Evolutionary conservation across 2,113 vertebrate species (phyloP).

Genomic region (Pleuronectes platessa): DNA sequence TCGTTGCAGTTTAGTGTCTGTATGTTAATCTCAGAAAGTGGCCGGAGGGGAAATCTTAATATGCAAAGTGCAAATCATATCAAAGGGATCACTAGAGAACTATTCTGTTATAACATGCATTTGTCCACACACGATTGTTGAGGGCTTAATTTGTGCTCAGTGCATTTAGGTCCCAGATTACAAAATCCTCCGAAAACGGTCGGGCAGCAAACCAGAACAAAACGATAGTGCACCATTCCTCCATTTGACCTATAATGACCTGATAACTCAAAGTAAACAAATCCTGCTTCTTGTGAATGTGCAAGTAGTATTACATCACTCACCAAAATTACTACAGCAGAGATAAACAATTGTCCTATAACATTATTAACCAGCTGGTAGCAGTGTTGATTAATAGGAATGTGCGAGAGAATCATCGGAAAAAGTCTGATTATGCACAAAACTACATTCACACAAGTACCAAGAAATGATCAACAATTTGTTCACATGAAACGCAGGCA

Average conservation of each 20-base stretch:
- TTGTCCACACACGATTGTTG: constrained; percentile 50
- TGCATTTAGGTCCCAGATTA: constrained; percentile 17
- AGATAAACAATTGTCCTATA: constrained; percentile 35
- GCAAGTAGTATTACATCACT: constrained; percentile 5
- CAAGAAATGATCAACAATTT: no score
- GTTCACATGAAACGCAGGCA: no score
- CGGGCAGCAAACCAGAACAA: not conserved
- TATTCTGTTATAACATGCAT: constrained; percentile 30
- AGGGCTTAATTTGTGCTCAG: constrained; percentile 25
- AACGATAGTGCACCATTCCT: not conserved
- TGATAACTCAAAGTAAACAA: constrained; percentile 14
- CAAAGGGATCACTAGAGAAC: constrained; percentile 27
- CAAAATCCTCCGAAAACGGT: constrained; percentile 23
- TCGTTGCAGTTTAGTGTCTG: constrained; percentile 24
- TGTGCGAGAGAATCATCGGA: no score
- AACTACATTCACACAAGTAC: not conserved
- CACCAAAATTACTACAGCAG: not conserved
- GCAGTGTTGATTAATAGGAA: constrained; percentile 11
- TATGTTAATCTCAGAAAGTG: constrained; percentile 18
- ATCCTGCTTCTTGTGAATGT: not conserved
- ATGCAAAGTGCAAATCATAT: constrained; percentile 43
- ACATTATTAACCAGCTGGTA: not conserved
- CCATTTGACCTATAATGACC: constrained; percentile 17
- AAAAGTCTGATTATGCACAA: not conserved
- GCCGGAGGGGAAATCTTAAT: constrained; percentile 56